phyloP scores from a whole-genome alignment of 1,140 invertebrate species.

The Ooceraea biroi region DNA sequence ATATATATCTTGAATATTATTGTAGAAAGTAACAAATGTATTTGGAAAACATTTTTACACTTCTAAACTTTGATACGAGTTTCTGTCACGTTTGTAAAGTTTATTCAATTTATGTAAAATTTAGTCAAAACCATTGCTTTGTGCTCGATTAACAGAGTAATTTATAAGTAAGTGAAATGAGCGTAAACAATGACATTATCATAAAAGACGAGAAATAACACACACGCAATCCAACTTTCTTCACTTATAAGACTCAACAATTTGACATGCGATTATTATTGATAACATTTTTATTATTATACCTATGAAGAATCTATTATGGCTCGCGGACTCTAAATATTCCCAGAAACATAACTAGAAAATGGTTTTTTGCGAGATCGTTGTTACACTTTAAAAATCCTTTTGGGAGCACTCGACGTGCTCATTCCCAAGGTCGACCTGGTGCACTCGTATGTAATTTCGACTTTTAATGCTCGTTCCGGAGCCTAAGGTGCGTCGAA shows the following conservation, averaged over 20 bases:
- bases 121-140: too few species aligned
- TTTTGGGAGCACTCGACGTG: slow-evolving; percentile 2
- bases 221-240: slow-evolving; percentile 2
- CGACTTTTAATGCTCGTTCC: slow-evolving; percentile 63
- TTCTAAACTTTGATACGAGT: not conserved
- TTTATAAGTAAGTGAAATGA: too few species aligned
- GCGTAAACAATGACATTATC: too few species aligned
- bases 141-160: too few species aligned
- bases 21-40: too few species aligned
- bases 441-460: slow-evolving; percentile 35
- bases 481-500: slow-evolving; percentile 3
- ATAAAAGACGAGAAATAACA: slow-evolving; percentile 10
- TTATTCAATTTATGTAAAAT: too few species aligned
- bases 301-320: slow-evolving; percentile 3
- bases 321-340: not conserved
- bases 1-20: too few species aligned
- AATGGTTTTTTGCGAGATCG: slow-evolving; percentile 17
- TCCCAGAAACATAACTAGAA: not conserved
- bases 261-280: slow-evolving; percentile 32
- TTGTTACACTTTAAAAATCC: slow-evolving; percentile 41
- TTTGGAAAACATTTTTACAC: not conserved
- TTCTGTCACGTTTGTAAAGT: not conserved
- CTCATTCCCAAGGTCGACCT: slow-evolving; percentile 26
- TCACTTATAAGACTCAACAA: not conserved
- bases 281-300: slow-evolving; percentile 34